A percentile compares a stretch with the other conserved stretches of the same genome.
Conservation (phyloP, 1,140 invertebrate species). For the Drosophila tani region DNA sequence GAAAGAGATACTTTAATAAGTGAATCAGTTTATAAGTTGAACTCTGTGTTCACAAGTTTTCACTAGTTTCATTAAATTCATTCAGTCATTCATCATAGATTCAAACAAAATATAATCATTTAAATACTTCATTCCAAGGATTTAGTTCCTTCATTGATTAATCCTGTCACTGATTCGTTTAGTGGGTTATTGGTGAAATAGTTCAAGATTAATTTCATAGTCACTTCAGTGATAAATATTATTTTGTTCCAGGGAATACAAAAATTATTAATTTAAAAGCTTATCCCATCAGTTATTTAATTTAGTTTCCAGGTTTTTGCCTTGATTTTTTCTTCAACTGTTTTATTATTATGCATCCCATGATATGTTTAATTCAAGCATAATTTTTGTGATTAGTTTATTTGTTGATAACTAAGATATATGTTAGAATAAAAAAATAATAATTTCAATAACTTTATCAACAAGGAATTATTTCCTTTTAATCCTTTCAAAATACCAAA, state of each 20-base stretch:
- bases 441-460: no score
- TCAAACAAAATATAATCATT: not conserved
- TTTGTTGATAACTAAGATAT: not conserved
- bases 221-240: no score
- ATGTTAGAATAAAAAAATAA: no score
- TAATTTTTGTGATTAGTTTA: not conserved
- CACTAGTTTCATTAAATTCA: not conserved
- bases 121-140: not conserved
- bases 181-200: not conserved
- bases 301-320: not conserved
- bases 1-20: not conserved
- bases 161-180: not conserved
- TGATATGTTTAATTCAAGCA: slow-evolving; percentile 2
- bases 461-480: not conserved
- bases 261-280: not conserved
- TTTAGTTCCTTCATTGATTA: no score
- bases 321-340: not conserved
- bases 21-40: not conserved
- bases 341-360: not conserved
- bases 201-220: not conserved
- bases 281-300: not conserved
- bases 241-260: not conserved
- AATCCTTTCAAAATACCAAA: not conserved
- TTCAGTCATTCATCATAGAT: not conserved
- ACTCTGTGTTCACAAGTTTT: not conserved